Percentiles rank a stretch among this genome's conserved stretches.
Conservation (phyloP, 2,888 invertebrate species). For the Melanostoma scalare region DNA sequence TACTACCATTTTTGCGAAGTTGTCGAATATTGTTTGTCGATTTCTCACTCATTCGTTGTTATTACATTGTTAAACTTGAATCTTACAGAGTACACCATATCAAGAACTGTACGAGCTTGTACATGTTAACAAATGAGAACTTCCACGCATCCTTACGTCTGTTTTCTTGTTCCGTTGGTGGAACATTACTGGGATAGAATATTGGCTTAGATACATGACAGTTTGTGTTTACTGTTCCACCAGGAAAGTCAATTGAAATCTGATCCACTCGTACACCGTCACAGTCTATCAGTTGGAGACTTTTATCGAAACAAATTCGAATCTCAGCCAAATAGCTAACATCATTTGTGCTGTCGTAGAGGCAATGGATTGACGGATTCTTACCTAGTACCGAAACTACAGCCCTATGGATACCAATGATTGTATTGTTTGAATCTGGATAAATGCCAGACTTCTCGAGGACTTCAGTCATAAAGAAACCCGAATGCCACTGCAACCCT, state of each 20-base stretch:
- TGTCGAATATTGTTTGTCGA: slow-evolving; percentile 6
- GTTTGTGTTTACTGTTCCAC: slow-evolving; percentile 84
- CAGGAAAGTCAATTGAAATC: slow-evolving; percentile 77
- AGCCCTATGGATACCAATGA: slow-evolving; percentile 83
- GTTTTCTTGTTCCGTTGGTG: slow-evolving; percentile 75
- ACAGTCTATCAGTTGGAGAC: slow-evolving; percentile 86
- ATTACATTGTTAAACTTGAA: neutral
- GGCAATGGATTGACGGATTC: slow-evolving; percentile 86
- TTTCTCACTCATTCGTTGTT: slow-evolving; percentile 53
- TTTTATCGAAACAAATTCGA: slow-evolving; percentile 88
- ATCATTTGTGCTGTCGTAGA: slow-evolving; percentile 84
- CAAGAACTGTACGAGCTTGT: slow-evolving; percentile 84
- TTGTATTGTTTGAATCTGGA: slow-evolving; percentile 83
- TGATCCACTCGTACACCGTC: slow-evolving; percentile 83
- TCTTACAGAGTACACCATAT: slow-evolving; percentile 85
- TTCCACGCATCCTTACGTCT: slow-evolving; percentile 78
- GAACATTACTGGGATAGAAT: slow-evolving; percentile 84
- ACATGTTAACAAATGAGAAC: slow-evolving; percentile 83
- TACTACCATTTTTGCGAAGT: slow-evolving; percentile 22
- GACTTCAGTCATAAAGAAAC: slow-evolving; percentile 85
- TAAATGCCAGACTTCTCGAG: slow-evolving; percentile 84
- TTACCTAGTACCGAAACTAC: slow-evolving; percentile 84
- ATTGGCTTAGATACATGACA: slow-evolving; percentile 84
- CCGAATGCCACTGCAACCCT: slow-evolving; percentile 85
- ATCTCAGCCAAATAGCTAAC: slow-evolving; percentile 87